These are phyloP conservation scores for Anagyrus pseudococci DNA, from an alignment of 2,888 invertebrate species.

Conservation along the genomic window DNA sequence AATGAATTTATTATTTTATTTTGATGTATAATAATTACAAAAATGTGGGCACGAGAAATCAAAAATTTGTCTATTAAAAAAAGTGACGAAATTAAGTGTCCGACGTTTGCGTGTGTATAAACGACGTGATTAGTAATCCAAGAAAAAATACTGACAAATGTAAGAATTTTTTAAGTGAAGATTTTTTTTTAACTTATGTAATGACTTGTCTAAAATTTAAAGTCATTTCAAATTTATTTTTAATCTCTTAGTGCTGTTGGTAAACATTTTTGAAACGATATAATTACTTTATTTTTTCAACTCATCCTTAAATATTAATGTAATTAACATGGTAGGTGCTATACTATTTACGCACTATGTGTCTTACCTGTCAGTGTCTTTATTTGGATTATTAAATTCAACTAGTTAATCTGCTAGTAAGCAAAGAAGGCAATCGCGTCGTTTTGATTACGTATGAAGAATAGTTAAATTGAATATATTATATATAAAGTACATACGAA, in stretches of 20 bases:
- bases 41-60: constrained; percentile 17
- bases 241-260: no score
- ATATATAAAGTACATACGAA: constrained; percentile 16
- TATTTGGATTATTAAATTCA: background rate
- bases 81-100: constrained; percentile 11
- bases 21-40: background rate
- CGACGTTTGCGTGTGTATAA: constrained; percentile 17
- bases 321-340: background rate
- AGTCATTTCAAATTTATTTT: no score
- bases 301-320: no score
- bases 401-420: background rate
- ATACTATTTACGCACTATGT: background rate
- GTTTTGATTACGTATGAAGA: constrained; percentile 29
- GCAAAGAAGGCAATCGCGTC: constrained; percentile 25
- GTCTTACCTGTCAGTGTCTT: background rate
- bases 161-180: background rate
- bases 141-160: background rate
- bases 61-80: constrained; percentile 13
- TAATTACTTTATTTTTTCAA: no score
- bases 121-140: constrained; percentile 24
- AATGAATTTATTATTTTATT: background rate
- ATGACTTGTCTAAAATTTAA: no score
- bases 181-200: background rate
- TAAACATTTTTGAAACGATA: no score
- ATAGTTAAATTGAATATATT: constrained; percentile 35